Conservation (phyloP, 2,113 vertebrate species). For the Trichechus manatus region DNA sequence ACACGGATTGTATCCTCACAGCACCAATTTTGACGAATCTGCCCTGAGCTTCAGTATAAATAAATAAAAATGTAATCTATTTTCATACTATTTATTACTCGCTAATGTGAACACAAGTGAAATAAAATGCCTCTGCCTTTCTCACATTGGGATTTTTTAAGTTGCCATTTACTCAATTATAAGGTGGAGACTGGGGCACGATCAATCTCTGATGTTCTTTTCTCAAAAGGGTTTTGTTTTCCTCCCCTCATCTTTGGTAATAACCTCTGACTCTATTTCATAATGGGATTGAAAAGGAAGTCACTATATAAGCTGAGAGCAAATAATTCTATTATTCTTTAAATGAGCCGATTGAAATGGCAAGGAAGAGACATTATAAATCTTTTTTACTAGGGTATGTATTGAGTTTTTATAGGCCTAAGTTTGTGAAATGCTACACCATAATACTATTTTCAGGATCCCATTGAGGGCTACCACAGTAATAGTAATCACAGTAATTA, state of each 20-base stretch:
- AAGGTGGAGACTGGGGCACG: background rate
- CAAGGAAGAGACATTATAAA: conserved; percentile 57
- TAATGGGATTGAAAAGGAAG: conserved; percentile 80
- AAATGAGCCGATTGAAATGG: conserved; percentile 79
- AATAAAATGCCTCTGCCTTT: background rate
- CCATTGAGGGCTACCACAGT: conserved; percentile 50
- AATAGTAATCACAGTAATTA: conserved; percentile 80
- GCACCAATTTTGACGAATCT: conserved; percentile 33
- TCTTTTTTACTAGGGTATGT: conserved; percentile 79
- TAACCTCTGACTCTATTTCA: conserved; percentile 83
- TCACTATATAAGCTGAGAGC: conserved; percentile 70
- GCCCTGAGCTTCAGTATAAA: conserved; percentile 21
- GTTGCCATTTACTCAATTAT: conserved; percentile 63
- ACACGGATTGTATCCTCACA: conserved; percentile 26
- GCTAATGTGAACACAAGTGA: conserved; percentile 46
- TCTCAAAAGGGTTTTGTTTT: conserved; percentile 79
- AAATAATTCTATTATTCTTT: conserved; percentile 79
- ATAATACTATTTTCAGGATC: conserved; percentile 76
- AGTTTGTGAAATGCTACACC: conserved; percentile 59
- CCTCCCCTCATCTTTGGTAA: conserved; percentile 71
- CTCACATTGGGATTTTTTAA: conserved; percentile 56
- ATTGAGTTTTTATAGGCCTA: conserved; percentile 78
- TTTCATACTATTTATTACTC: conserved; percentile 60
- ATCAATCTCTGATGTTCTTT: conserved; percentile 78
- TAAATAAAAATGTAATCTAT: conserved; percentile 48